phyloP scores from a whole-genome alignment of 2,888 invertebrate species.

The Schizotus pectinicornis region DNA sequence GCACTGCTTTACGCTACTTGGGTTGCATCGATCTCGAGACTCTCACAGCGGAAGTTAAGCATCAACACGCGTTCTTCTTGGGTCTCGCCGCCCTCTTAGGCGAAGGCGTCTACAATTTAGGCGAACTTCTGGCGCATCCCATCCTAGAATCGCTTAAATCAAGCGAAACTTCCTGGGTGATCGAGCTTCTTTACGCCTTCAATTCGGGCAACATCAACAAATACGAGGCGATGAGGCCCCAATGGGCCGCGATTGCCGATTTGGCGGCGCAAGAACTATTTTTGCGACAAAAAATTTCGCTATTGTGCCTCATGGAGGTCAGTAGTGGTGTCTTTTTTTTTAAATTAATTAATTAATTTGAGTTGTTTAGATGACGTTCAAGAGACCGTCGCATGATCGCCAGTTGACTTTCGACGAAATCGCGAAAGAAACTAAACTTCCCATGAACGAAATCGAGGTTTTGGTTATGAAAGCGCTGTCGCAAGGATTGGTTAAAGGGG shows the following conservation, averaged over 20 bases:
- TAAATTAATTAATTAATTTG: conserved; percentile 16
- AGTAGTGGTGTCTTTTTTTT: conserved; percentile 21
- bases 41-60: conserved; percentile 69
- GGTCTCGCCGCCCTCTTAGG: conserved; percentile 94
- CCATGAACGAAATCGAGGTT: conserved; percentile 87
- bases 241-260: conserved; percentile 84
- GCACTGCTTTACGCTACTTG: conserved; percentile 85
- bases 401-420: conserved; percentile 92
- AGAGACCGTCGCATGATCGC: conserved; percentile 85
- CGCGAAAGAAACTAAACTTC: conserved; percentile 82
- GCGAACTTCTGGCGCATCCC: conserved; percentile 94
- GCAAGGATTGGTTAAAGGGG: conserved; percentile 90
- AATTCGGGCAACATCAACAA: conserved; percentile 83
- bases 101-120: conserved; percentile 95
- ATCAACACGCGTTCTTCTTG: conserved; percentile 86
- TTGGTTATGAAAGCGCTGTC: conserved; percentile 98
- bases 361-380: conserved; percentile 87
- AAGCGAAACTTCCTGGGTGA: conserved; percentile 86
- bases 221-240: conserved; percentile 73
- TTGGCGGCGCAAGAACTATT: conserved; percentile 80
- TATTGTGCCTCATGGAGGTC: conserved; percentile 95
- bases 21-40: conserved; percentile 71
- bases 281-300: conserved; percentile 89
- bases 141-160: conserved; percentile 84
- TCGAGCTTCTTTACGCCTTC: conserved; percentile 84